Base-by-base conservation (phyloP, 92 coral and sea anemone species). In the Paragorgia papillata region DNA sequence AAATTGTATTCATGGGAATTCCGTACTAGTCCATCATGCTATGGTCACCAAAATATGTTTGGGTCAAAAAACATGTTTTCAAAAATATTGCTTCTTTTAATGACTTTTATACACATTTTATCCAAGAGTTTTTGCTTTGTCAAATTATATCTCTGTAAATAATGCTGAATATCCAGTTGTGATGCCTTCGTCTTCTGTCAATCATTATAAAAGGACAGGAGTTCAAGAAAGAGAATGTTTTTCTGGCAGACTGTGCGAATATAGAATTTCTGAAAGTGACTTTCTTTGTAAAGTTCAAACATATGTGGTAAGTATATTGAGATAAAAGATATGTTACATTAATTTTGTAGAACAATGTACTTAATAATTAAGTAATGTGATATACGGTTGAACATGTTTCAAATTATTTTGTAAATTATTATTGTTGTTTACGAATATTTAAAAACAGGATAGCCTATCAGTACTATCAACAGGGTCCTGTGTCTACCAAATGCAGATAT, bases 261-360 rank as follows among this genome's bases (percentile, higher is more conserved):
- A 89, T 78, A 81, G 77, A 79, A 80, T 94, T 82, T 88, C 90
- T 29, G 79, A 69, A 27, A 66, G 66, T 34, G 69, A 41, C 32
- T 94, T 94, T 80, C 77, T 79, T 68, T 94, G 98, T 73, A 61
- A 91, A 21, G 87, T 91, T 62, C 86, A 87, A 17, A 73, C 71
- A 37, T 70, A 88, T 57, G 88, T 92, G 97, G 98, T 94, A 71
- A 85, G 98, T 28, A 27, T 0, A 9, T 33, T 68, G 18, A 6
- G 12, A 18, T 63, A n/a, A n/a, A n/a, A n/a, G n/a, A n/a, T n/a
- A n/a, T n/a, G 9, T 49, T 29, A 37, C 24, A 5, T 7, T 26
- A 29, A 22, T 2, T 24, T 7, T 28, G 46, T 28, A 24, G 4
- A 14, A 27, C 4, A 37, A 37, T 37, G 43, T 37, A 37, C 10